Evolutionary conservation across 1,140 invertebrate genomes (phyloP), one percentile per base, ranked within the genome.

Genomic region (Anoplophora glabripennis): DNA sequence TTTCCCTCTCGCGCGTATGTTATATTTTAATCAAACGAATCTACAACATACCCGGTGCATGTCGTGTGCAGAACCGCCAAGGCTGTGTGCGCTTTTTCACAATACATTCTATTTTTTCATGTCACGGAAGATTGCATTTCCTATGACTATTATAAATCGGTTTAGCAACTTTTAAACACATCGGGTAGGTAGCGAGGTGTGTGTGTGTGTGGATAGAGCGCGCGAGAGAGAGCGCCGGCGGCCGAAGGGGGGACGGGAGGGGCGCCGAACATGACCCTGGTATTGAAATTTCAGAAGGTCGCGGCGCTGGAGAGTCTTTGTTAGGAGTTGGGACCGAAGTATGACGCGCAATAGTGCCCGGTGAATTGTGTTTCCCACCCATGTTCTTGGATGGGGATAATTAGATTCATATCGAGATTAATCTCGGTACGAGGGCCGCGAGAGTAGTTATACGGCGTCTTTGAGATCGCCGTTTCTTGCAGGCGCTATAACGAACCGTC

Each of bases 241-340:
- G 3, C 21, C 21, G 21, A 2, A 5, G 21, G 2, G 3, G 21
- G 21, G 21, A 15, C 10, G 52, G 4, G 17, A 28, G 44, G 61
- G 57, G 63, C 64, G 63, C 60, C 63, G 64, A 66, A 66, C 64
- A 66, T 66, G 64, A 66, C 64, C 64, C 63, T 66, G 64, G 56
- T 66, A 66, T 63, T 66, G 64, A 66, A 66, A 63, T 66, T 66
- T 66, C 55, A 28, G 64, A 66, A 66, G 64, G 64, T 45, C 64
- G 53, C 34, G 53, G 57, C 58, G 56, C 58, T 57, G 61, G 21
- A 28, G 21, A 28, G 21, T 28, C 21, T 28, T 28, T 28, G 21
- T 56, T 36, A 28, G 21, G 21, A 28, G 21, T 28, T 28, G 21
- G n/a, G n/a, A n/a, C n/a, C n/a, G n/a, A n/a, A n/a, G 21, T 28